Evolutionary conservation across 2,797 vertebrate genomes (phyloP).

Genomic region (Labroides dimidiatus): DNA sequence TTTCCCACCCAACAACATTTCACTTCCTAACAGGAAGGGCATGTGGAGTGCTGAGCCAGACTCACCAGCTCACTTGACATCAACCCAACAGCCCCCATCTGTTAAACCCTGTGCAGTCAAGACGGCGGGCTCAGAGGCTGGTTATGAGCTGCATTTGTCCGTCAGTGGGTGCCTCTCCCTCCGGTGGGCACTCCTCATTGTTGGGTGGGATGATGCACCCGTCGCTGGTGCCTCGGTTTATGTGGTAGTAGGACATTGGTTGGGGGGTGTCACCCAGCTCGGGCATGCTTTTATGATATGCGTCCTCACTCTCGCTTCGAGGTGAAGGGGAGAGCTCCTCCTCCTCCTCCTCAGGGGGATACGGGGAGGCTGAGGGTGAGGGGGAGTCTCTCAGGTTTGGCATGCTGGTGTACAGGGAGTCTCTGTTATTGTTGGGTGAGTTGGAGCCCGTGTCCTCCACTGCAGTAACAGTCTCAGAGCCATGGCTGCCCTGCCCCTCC

Average conservation of each 20-base stretch:
- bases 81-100: slow-evolving; percentile 57
- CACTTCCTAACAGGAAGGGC: slow-evolving; percentile 72
- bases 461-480: slow-evolving; percentile 87
- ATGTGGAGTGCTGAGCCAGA: slow-evolving; percentile 61
- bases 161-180: slow-evolving; percentile 89
- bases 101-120: slow-evolving; percentile 79
- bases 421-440: slow-evolving; percentile 92
- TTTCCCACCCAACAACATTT: slow-evolving; percentile 63
- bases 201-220: slow-evolving; percentile 92
- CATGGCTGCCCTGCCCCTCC: slow-evolving; percentile 87
- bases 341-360: slow-evolving; percentile 86
- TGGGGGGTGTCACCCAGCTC: slow-evolving; percentile 92
- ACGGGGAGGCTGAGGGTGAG: slow-evolving; percentile 87
- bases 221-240: slow-evolving; percentile 93
- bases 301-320: slow-evolving; percentile 91
- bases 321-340: slow-evolving; percentile 89
- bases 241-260: slow-evolving; percentile 96
- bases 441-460: slow-evolving; percentile 86
- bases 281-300: slow-evolving; percentile 97
- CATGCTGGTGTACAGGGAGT: slow-evolving; percentile 99
- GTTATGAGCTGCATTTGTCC: slow-evolving; percentile 99
- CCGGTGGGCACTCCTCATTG: slow-evolving; percentile 89
- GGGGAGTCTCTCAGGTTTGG: slow-evolving; percentile 98
- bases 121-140: slow-evolving; percentile 89
- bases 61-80: slow-evolving; percentile 66